Base-by-base conservation (phyloP, 2,888 invertebrate species). In the Bursaphelenchus okinawaensis region DNA sequence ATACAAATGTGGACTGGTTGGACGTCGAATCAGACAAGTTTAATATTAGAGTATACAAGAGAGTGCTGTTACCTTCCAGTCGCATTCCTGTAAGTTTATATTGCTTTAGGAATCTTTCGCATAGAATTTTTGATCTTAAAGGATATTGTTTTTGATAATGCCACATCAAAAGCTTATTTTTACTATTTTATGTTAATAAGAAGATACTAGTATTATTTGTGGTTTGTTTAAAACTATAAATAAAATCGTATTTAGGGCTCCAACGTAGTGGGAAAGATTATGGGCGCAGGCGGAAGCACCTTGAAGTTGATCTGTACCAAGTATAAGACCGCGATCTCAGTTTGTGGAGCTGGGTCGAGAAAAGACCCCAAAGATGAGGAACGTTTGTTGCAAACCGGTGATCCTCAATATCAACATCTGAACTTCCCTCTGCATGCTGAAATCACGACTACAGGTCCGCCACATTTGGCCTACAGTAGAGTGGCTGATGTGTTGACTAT, bases 241-340 rank as follows among this genome's bases (percentile, higher is more conserved):
- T n/a, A n/a, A n/a, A n/a, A n/a, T n/a, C n/a, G n/a, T n/a, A n/a
- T n/a, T 7, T 19, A 51, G 26, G 19, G n/a, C 4, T 65, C 78
- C 71, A 81, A 81, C 67, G 81, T 79, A 62, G 77, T 81, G 54
- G 81, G 81, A 40, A 80, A 79, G 61, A 68, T 81, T 7, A 70
- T 81, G 26, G 81, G 81, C 31, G 79, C 75, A 29, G 75, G 75
- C 24, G 81, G 81, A 23, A 72, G 73, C 7, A 81, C 77, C 50
- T 71, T 81, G 27, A 77, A 79, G 58, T 69, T 66, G 0, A 61
- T 81, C 40, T 75, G 73, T 55, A 76, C 40, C 40, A 40, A 40
- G n/a, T 40, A 40, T 70, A 77, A 78, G 50, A 40, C 3, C 22
- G 20, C 31, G 3, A 59, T 59, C 22, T 52, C 50, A n/a, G 50